Evolutionary conservation across 1,140 invertebrate species (phyloP).

Genomic region (Spodoptera litura): DNA sequence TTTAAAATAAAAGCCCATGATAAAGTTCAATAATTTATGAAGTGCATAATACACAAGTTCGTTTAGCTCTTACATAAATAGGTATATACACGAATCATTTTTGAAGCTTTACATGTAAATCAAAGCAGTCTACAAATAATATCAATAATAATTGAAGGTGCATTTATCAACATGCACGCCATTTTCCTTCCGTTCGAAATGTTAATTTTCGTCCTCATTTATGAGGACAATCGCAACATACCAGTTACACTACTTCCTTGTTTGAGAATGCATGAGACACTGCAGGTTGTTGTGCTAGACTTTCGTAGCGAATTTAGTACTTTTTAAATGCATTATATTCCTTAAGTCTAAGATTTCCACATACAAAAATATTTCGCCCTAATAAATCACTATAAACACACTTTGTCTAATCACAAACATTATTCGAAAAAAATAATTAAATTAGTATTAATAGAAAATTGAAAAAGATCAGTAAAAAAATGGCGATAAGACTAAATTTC

Average conservation of each 20-base stretch:
- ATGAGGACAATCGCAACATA: conserved; percentile 18
- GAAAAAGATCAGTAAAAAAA: conserved; percentile 38
- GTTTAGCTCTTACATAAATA: conserved; percentile 80
- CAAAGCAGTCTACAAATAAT: conserved; percentile 76
- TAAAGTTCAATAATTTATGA: conserved; percentile 83
- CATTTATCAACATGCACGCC: conserved; percentile 37
- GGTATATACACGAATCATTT: conserved; percentile 79
- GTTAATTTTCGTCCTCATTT: conserved; percentile 23
- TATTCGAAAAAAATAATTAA: conserved; percentile 51
- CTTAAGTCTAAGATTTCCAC: conserved; percentile 75
- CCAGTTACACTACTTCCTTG: conserved; percentile 35
- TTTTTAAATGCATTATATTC: conserved; percentile 74
- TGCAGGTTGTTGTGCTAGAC: conserved; percentile 60
- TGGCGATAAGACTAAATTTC: conserved; percentile 32
- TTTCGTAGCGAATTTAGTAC: conserved; percentile 70
- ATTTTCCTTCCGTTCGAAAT: conserved; percentile 28
- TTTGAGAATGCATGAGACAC: conserved; percentile 21
- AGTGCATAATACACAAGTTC: conserved; percentile 82
- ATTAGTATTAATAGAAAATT: conserved; percentile 47
- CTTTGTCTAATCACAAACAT: conserved; percentile 63
- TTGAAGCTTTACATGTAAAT: conserved; percentile 78
- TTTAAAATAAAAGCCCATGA: conserved; percentile 55
- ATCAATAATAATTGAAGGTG: conserved; percentile 47
- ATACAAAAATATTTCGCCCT: conserved; percentile 84
- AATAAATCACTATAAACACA: conserved; percentile 78